phyloP scores from a whole-genome alignment of 1,140 invertebrate species.

The Acromyrmex charruanus region DNA sequence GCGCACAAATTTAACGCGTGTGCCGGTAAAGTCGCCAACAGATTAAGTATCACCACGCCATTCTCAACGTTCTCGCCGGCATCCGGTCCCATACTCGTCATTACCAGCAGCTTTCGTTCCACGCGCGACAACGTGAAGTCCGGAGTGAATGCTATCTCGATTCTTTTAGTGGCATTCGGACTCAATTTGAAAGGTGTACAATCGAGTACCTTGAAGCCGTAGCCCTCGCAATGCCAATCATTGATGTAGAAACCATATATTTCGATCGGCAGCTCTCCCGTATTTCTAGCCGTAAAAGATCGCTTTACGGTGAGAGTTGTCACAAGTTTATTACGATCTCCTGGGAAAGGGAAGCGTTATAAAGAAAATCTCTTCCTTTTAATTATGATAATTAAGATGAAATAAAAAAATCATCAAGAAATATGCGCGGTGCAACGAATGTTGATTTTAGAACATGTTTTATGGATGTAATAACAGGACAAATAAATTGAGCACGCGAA shows the following conservation, averaged over 20 bases:
- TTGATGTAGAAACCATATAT: slow-evolving; percentile 93
- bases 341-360: slow-evolving; percentile 79
- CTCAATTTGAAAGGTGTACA: slow-evolving; percentile 93
- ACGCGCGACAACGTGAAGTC: slow-evolving; percentile 96
- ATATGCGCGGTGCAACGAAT: not conserved
- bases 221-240: slow-evolving; percentile 92
- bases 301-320: slow-evolving; percentile 91
- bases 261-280: slow-evolving; percentile 93
- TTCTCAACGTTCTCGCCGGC: slow-evolving; percentile 63
- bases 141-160: slow-evolving; percentile 97
- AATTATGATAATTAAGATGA: not conserved
- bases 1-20: slow-evolving; percentile 92
- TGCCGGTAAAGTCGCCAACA: slow-evolving; percentile 93
- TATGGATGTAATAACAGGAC: not conserved
- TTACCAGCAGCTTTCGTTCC: slow-evolving; percentile 88
- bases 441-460: not conserved
- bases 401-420: not conserved
- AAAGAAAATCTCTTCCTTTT: not conserved
- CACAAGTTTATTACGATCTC: slow-evolving; percentile 86
- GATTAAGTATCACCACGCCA: slow-evolving; percentile 84
- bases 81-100: slow-evolving; percentile 87
- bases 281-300: slow-evolving; percentile 95
- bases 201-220: slow-evolving; percentile 94
- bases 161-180: slow-evolving; percentile 94
- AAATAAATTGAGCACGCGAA: slow-evolving; percentile 3